Evolutionary conservation across 1,140 invertebrate genomes (phyloP), one percentile per base, ranked within the genome.

Genomic region (Popillia japonica): DNA sequence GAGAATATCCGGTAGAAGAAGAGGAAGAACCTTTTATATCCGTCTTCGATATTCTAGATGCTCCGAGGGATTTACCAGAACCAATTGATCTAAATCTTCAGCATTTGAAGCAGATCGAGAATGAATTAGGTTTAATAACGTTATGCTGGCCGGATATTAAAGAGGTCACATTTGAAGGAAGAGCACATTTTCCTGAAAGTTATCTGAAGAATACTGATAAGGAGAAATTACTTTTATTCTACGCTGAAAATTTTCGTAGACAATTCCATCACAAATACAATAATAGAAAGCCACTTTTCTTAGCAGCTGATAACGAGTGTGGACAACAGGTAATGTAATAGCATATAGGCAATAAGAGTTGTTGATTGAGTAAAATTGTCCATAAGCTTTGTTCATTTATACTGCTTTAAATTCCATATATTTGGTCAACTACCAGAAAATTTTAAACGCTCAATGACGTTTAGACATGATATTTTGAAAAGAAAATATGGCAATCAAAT

Each of bases 261-360:
- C 96, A 97, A 82, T 96, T 92, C 88, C 87, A 88, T 22, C 88
- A 89, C 78, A 88, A 92, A 73, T 94, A 92, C 85, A 89, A 90
- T 0, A 86, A 92, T 73, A 89, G 94, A 77, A 92, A 92, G 80
- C 93, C 93, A 9, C 83, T 96, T 55, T 88, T 96, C 40, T 85
- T 97, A 14, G 93, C 92, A 27, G 90, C 92, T 61, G 90, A 92
- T 59, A 97, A 97, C 87, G 96, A 97, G 87, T 96, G 94, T 85
- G 91, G 91, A 59, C 77, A 83, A 68, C 81, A 84, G 81, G 84
- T 85, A 76, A 42, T 64, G n/a, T 17, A 48, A 48, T 48, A 48
- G 44, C 44, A 11, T 68, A n/a, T n/a, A n/a, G n/a, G 17, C 10
- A 68, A 14, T 11, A 68, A 22, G 4, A 68, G 20, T 68, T 20